phyloP scores from a whole-genome alignment of 2,797 vertebrate species.

The Staurois parvus region DNA sequence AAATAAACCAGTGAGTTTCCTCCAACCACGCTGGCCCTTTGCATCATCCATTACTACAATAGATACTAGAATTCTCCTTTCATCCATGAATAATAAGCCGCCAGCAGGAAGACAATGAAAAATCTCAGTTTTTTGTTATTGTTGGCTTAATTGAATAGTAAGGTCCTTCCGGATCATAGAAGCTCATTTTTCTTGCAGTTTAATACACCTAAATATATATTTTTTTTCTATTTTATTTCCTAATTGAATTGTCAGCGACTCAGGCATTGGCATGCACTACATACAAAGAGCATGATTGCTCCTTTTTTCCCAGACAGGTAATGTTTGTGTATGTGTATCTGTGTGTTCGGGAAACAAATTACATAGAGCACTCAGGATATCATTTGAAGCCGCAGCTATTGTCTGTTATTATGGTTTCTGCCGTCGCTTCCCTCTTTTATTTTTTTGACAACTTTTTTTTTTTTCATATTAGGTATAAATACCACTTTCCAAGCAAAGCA shows the following conservation, averaged over 20 bases:
- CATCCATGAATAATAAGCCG: not conserved
- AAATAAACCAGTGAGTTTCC: no score
- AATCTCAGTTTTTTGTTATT: not conserved
- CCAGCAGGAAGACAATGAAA: not conserved
- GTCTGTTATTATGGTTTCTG: slow-evolving; percentile 76
- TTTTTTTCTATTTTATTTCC: not conserved
- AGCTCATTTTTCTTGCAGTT: not conserved
- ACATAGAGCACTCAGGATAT: slow-evolving; percentile 73
- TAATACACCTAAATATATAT: not conserved
- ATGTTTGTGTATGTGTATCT: slow-evolving; percentile 39
- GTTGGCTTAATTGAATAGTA: not conserved
- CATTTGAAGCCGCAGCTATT: slow-evolving; percentile 73
- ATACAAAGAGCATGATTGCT: slow-evolving; percentile 17
- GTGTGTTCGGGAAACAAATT: slow-evolving; percentile 64
- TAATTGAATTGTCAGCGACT: not conserved
- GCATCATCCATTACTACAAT: not conserved
- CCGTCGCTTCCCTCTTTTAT: slow-evolving; percentile 66
- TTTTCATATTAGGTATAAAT: slow-evolving; percentile 74
- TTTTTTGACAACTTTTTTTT: slow-evolving; percentile 64
- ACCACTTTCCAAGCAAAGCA: slow-evolving; percentile 72
- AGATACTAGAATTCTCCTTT: not conserved
- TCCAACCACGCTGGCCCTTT: not conserved
- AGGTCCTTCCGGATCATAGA: not conserved
- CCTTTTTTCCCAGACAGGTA: slow-evolving; percentile 33
- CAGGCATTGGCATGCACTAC: not conserved